Base-by-base conservation (phyloP, 2,888 invertebrate genomes). In the Cylloceria caligata region DNA sequence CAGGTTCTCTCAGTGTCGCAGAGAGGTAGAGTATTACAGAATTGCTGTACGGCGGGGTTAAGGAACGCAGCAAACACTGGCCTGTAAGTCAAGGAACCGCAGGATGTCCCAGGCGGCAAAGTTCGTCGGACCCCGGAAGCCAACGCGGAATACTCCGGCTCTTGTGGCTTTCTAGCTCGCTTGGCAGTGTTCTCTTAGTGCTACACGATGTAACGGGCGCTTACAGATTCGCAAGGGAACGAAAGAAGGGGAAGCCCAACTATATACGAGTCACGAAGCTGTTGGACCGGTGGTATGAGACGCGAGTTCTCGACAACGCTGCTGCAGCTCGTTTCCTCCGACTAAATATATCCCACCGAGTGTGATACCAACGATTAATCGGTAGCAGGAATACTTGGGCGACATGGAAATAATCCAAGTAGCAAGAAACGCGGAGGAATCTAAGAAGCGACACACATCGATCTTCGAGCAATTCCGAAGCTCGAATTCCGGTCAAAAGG, bases 1-100 rank as follows among this genome's bases (percentile, higher is more conserved):
- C 72, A 47, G 55, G 42, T 24, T 34, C 55, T 27, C 30, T 3
- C 55, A 39, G 64, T 24, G 42, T 64, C 21, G 13, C 11, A 64
- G 60, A 47, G 67, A 27, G 57, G 45, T 24, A 55, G 36, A 36
- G 49, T 49, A 49, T 36, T n/a, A n/a, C 45, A 45, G 65, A 55
- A 71, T 71, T 67, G 80, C 60, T 57, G 57, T 55, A 49, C 42
- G 57, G 62, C 45, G 76, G 65, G 62, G 76, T 77, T 76, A 62
- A 73, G 81, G 73, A 72, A 77, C 73, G 73, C 77, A 62, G 77
- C 73, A 68, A 81, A 81, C 72, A 73, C 77, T 81, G 81, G 77
- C 68, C 81, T 77, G 81, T 77, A 81, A 81, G 81, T 81, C 81
- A 81, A 81, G 81, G 62, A 81, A 81, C 81, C 81, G 77, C 81